Evolutionary conservation across 2,113 vertebrate species (phyloP), one percentile per base, ranked within the genome.

Genomic region (Rhizomys pruinosus): DNA sequence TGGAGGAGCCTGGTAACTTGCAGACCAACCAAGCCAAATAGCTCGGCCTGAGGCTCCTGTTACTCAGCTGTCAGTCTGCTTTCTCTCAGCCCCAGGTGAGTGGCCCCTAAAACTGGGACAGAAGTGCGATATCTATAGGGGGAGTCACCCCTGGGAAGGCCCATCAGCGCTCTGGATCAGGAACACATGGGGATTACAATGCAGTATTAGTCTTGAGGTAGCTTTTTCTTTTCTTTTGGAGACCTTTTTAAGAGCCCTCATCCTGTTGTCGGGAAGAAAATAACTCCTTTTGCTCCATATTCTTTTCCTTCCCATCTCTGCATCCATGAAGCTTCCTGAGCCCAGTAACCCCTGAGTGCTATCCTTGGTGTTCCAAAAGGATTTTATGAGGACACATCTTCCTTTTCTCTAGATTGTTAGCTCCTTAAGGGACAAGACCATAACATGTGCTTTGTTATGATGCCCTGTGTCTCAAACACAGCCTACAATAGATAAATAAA

Each of bases 251-350:
- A 34, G 2, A 2, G 2, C 15, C 5, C 11, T 64, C 29, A 22
- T 4, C 52, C 20, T 6, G 57, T 19, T 76, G 44, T n/a, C 2
- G 25, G 87, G 55, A 47, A 92, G 87, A 37, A 42, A 55, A 32
- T 11, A 4, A 37, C n/a, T 77, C 66, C 55, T 42, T 17, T 8
- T 2, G 8, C 39, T 74, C 32, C 72, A 23, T 52, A 0, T 8
- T 4, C 55, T 34, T 27, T 63, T 6, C 3, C 13, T 2, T 7
- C 13, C 2, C 15, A 7, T 37, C 37, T 0, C 0, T 7, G n/a
- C 16, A 34, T 7, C 23, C 61, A 27, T 4, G 64, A 32, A 85
- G 37, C 27, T 27, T 23, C 20, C 32, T 2, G 13, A 25, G 44
- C 9, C 47, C 55, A 29, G 23, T 15, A 76, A 25, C 86, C 15